Evolutionary conservation across 2,113 vertebrate species (phyloP).

Genomic region (Zosterops lateralis): DNA sequence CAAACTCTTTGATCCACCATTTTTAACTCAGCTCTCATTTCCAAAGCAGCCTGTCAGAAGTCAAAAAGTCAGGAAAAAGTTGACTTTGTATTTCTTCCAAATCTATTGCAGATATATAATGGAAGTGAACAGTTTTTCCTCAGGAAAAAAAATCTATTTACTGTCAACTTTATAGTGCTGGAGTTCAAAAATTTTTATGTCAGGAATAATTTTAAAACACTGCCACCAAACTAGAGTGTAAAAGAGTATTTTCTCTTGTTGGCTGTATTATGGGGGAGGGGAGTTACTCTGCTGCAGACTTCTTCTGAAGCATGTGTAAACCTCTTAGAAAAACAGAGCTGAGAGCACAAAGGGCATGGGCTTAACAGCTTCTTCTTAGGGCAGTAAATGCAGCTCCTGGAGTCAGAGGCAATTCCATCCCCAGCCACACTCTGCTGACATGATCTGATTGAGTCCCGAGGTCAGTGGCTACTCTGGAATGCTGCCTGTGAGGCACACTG

Average conservation of each 20-base stretch:
- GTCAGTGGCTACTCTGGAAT: not conserved
- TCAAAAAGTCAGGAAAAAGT: not conserved
- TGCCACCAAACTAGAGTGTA: not conserved
- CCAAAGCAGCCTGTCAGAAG: not conserved
- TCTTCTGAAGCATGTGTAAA: slow-evolving; percentile 17
- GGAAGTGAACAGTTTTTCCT: not conserved
- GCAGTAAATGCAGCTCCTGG: slow-evolving; percentile 25
- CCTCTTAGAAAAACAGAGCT: slow-evolving; percentile 31
- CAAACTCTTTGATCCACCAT: not conserved
- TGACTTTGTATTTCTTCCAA: not conserved
- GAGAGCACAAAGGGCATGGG: not conserved
- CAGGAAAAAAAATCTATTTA: not conserved
- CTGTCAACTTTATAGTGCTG: not conserved
- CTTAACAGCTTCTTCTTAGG: slow-evolving; percentile 41
- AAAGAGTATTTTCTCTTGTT: not conserved
- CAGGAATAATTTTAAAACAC: not conserved
- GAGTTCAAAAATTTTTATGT: not conserved
- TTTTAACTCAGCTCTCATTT: not conserved
- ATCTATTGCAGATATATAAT: not conserved
- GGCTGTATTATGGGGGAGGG: not conserved
- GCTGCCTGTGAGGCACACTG: not conserved
- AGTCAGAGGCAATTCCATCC: slow-evolving; percentile 21
- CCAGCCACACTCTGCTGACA: not conserved
- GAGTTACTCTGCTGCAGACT: not conserved
- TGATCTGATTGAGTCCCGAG: not conserved